Base-by-base conservation (phyloP, 2,888 invertebrate genomes). In the Cartodere bifasciata region DNA sequence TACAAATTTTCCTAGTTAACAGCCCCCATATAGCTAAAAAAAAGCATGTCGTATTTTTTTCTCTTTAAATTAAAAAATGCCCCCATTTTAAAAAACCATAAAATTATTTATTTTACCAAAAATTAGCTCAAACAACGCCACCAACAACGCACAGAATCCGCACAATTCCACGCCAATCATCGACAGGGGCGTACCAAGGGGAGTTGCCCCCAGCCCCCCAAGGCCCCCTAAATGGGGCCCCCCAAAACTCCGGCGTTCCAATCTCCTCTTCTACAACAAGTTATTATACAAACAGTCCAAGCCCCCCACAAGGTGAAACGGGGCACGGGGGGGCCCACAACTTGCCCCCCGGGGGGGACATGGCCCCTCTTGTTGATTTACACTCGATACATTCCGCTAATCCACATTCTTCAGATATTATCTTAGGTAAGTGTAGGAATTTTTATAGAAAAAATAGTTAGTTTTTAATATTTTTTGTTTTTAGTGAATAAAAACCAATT, bases 111-210 rank as follows among this genome's bases (percentile, higher is more conserved):
- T 44, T 69, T 67, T 31, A n/a, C n/a, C n/a, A n/a, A n/a, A n/a
- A n/a, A n/a, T n/a, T 65, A 72, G 72, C 72, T 32, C 71, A 72
- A 62, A 70, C 72, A 13, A 72, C 72, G 28, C 72, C 72, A 13
- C 72, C 72, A 39, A 55, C 60, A 29, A 67, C 68, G 41, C 64
- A 71, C 44, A 65, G 71, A 37, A 63, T 70, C 31, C 64, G 67
- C 27, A 70, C 67, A 10, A 71, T 73, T 31, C 62, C 71, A 10
- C 64, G 73, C 13, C 73, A 73, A 52, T 72, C 72, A 5, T 72
- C 72, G 1, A 68, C 68, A 42, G 73, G 72, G 3, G 69, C 69
- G 1, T 60, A 71, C 43, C 67, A 70, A 43, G 69, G 70, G 46
- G 64, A 65, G 44, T 62, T 64, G 23, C 60, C 63, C 23, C 21